phyloP scores from a whole-genome alignment of 2,888 invertebrate genomes.

The Furcula furcula region DNA sequence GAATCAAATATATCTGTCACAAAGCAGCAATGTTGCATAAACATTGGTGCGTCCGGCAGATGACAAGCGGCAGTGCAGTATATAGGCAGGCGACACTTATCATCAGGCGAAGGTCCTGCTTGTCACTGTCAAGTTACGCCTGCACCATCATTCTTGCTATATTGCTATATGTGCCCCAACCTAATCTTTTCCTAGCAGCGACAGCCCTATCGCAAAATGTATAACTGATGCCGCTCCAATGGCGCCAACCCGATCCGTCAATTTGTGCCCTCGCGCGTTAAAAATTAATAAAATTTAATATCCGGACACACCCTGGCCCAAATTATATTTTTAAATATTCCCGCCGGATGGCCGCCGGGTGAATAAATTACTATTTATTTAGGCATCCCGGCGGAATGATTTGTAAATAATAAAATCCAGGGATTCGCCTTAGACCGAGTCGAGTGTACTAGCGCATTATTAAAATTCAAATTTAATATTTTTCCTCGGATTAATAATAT shows the following conservation, averaged over 20 bases:
- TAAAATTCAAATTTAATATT: not conserved
- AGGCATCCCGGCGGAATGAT: not conserved
- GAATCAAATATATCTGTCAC: too few species aligned
- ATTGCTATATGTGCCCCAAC: too few species aligned
- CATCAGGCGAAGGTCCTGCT: too few species aligned
- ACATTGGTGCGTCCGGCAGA: too few species aligned
- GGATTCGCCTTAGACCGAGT: conserved; percentile 7
- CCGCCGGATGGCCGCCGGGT: conserved; percentile 7
- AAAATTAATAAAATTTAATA: conserved; percentile 39
- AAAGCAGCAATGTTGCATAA: too few species aligned
- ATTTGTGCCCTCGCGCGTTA: conserved; percentile 22
- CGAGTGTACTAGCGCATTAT: not conserved
- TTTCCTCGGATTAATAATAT: too few species aligned
- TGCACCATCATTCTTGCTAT: too few species aligned
- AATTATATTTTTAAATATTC: conserved; percentile 24
- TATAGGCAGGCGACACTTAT: too few species aligned
- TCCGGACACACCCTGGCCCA: conserved; percentile 13
- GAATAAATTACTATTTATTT: conserved; percentile 20
- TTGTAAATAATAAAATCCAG: not conserved
- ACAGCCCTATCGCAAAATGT: conserved; percentile 16
- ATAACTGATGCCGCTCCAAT: conserved; percentile 13
- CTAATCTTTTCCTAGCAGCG: conserved; percentile 1
- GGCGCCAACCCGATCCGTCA: conserved; percentile 27
- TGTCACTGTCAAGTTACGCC: too few species aligned
- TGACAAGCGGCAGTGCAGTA: too few species aligned